Percentiles rank a stretch among this genome's conserved stretches.
phyloP scores from a whole-genome alignment of 2,888 invertebrate species.

The Tuta absoluta region DNA sequence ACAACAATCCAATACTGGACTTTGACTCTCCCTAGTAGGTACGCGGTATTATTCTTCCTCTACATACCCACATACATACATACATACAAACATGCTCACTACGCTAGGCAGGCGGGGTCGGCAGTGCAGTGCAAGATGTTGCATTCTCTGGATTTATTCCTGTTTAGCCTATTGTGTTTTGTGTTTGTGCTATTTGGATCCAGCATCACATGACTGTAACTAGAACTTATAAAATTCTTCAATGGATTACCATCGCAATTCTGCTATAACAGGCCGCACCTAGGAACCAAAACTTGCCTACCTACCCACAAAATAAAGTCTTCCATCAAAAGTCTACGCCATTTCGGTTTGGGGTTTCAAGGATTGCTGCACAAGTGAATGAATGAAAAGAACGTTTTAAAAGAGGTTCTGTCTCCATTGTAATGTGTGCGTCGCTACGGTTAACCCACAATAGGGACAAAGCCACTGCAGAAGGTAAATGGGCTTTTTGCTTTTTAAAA shows the following conservation, averaged over 20 bases:
- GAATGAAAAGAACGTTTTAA: slow-evolving; percentile 62
- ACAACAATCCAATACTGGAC: neutral
- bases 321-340: slow-evolving; percentile 49
- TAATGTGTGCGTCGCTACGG: slow-evolving; percentile 59
- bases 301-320: slow-evolving; percentile 38
- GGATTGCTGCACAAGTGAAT: slow-evolving; percentile 40
- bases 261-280: neutral
- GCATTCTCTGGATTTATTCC: too few species aligned
- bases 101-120: too few species aligned
- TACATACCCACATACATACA: too few species aligned
- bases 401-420: slow-evolving; percentile 62
- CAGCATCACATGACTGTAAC: too few species aligned
- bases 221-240: too few species aligned
- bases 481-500: slow-evolving; percentile 48
- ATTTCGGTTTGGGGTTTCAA: slow-evolving; percentile 59
- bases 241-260: too few species aligned
- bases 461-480: slow-evolving; percentile 74
- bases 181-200: too few species aligned
- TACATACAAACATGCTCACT: too few species aligned
- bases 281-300: slow-evolving; percentile 10
- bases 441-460: slow-evolving; percentile 69
- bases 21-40: too few species aligned
- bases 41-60: too few species aligned
- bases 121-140: too few species aligned
- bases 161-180: too few species aligned